These are phyloP conservation scores for Didymodactylos carnosus DNA, from an alignment of 2,888 invertebrate genomes.

Conservation along the genomic window DNA sequence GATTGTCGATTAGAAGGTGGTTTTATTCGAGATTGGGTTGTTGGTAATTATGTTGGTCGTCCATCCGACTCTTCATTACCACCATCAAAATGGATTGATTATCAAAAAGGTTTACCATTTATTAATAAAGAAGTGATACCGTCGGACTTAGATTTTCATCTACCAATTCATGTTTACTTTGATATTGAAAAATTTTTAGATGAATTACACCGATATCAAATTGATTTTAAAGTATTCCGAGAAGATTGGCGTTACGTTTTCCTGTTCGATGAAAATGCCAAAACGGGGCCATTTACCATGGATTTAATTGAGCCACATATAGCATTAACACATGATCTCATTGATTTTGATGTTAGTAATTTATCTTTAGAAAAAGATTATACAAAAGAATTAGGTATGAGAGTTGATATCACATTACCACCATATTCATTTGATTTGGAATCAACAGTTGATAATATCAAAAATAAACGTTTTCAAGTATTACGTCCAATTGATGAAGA, in stretches of 20 bases:
- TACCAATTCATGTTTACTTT: neutral
- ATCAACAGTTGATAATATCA: too few species aligned
- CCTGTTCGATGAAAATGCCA: neutral
- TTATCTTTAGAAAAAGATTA: neutral
- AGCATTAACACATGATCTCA: neutral
- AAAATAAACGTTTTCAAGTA: too few species aligned
- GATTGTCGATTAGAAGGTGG: neutral
- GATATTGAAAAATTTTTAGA: neutral
- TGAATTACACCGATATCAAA: neutral
- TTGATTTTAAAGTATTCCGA: neutral
- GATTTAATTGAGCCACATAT: neutral
- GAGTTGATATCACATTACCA: neutral
- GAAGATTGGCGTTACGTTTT: neutral
- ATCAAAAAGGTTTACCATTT: neutral
- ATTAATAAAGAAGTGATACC: neutral
- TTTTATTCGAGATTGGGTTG: neutral
- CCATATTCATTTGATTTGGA: too few species aligned
- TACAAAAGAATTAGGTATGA: neutral
- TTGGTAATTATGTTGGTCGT: neutral
- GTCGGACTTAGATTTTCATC: neutral
- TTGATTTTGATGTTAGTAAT: neutral
- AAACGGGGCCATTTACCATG: neutral
- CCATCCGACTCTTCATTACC: neutral
- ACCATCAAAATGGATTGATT: too few species aligned
- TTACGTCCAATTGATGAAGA: too few species aligned